phyloP scores from a whole-genome alignment of 2,113 vertebrate species.

The Hyperopisus bebe region DNA sequence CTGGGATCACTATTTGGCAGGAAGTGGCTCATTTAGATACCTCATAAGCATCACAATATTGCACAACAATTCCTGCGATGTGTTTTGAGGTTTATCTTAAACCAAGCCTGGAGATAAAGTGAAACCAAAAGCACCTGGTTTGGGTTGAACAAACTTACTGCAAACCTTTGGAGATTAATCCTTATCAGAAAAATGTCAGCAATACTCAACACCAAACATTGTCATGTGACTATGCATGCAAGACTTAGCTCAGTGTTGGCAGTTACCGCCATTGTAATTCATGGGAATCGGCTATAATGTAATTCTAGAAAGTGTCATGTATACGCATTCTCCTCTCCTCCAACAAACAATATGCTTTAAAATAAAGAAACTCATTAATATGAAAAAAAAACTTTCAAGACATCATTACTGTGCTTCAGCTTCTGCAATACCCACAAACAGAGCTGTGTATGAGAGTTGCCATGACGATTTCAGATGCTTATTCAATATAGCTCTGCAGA shows the following conservation, averaged over 20 bases:
- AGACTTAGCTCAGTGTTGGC: constrained; percentile 12
- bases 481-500: background rate
- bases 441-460: background rate
- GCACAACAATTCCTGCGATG: background rate
- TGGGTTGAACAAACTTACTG: background rate
- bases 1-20: constrained; percentile 32
- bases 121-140: background rate
- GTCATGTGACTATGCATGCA: constrained; percentile 19
- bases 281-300: background rate
- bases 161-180: constrained; percentile 16
- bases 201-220: constrained; percentile 2
- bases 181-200: constrained; percentile 22
- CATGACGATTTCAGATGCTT: background rate
- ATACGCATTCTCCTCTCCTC: constrained; percentile 45
- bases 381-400: background rate
- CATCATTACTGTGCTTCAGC: background rate
- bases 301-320: constrained; percentile 8
- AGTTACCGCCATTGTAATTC: constrained; percentile 4
- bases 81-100: background rate
- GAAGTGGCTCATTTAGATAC: constrained; percentile 27
- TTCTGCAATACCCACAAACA: background rate
- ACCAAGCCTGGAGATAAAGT: background rate
- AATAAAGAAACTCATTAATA: constrained; percentile 33
- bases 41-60: constrained; percentile 23
- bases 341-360: constrained; percentile 30